Conservation (phyloP, 2,113 vertebrate species). For the Psettodes erumei region DNA sequence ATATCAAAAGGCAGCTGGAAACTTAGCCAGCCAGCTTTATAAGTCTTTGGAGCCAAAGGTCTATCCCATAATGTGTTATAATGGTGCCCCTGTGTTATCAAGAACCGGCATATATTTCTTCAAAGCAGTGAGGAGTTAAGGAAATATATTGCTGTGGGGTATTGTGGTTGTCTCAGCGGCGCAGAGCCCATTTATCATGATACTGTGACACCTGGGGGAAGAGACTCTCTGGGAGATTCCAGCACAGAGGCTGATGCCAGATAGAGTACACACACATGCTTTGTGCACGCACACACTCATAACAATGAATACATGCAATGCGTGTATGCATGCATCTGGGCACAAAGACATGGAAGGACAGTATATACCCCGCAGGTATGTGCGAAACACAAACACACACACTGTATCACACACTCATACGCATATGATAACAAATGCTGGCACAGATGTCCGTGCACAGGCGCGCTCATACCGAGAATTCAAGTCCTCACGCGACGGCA, state of each 20-base stretch:
- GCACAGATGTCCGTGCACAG: slow-evolving; percentile 25
- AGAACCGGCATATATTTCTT: slow-evolving; percentile 71
- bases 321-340: slow-evolving; percentile 1
- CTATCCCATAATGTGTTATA: slow-evolving; percentile 67
- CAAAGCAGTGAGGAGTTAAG: slow-evolving; percentile 73
- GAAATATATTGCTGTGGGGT: slow-evolving; percentile 78
- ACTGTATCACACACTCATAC: neutral
- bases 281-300: neutral
- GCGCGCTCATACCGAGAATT: neutral
- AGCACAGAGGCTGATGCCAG: slow-evolving; percentile 49
- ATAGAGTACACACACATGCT: slow-evolving; percentile 17
- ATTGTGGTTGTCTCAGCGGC: slow-evolving; percentile 75
- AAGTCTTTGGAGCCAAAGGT: slow-evolving; percentile 62
- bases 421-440: neutral
- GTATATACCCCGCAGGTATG: slow-evolving; percentile 30
- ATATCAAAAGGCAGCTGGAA: slow-evolving; percentile 31
- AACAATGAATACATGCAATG: neutral
- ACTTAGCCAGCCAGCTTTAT: slow-evolving; percentile 43
- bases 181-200: slow-evolving; percentile 78
- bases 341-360: slow-evolving; percentile 22
- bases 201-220: slow-evolving; percentile 72
- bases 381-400: neutral
- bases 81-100: slow-evolving; percentile 71
- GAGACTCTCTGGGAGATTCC: slow-evolving; percentile 63
- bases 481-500: neutral